Conservation (phyloP, 2,888 invertebrate genomes). For the Leptinotarsa tumamoca region DNA sequence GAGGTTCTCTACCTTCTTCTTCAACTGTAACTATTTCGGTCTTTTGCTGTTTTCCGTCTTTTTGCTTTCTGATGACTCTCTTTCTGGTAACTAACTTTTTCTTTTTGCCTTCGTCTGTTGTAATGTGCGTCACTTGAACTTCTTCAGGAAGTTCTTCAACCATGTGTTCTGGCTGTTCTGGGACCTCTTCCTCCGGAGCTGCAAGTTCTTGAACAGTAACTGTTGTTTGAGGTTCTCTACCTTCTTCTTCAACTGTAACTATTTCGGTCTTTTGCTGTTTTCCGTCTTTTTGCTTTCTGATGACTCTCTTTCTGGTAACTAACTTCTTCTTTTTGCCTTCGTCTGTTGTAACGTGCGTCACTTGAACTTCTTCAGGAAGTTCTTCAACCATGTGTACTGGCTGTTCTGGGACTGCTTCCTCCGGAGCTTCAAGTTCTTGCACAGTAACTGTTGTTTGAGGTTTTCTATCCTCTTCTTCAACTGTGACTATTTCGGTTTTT, state of each 20-base stretch:
- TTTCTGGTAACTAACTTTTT: conserved; percentile 60
- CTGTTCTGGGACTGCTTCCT: conserved; percentile 49
- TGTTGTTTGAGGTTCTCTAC: conserved; percentile 51
- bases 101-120: conserved; percentile 42
- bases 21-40: conserved; percentile 24
- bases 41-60: conserved; percentile 56
- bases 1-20: conserved; percentile 59
- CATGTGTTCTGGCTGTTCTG: conserved; percentile 46
- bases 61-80: conserved; percentile 28
- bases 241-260: conserved; percentile 52
- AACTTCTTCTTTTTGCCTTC: conserved; percentile 45
- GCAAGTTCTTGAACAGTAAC: conserved; percentile 54
- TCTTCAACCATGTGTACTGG: conserved; percentile 57
- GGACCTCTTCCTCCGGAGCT: conserved; percentile 63
- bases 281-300: conserved; percentile 62
- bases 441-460: conserved; percentile 38
- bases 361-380: conserved; percentile 62
- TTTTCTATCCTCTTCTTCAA: conserved; percentile 58
- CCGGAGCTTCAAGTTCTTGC: conserved; percentile 62
- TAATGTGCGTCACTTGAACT: conserved; percentile 45
- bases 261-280: conserved; percentile 54
- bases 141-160: conserved; percentile 64
- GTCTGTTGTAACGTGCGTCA: conserved; percentile 50
- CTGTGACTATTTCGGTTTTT: conserved; percentile 41
- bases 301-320: conserved; percentile 62